Conservation (phyloP, 2,797 vertebrate genomes). For the Clarias laeviceps region DNA sequence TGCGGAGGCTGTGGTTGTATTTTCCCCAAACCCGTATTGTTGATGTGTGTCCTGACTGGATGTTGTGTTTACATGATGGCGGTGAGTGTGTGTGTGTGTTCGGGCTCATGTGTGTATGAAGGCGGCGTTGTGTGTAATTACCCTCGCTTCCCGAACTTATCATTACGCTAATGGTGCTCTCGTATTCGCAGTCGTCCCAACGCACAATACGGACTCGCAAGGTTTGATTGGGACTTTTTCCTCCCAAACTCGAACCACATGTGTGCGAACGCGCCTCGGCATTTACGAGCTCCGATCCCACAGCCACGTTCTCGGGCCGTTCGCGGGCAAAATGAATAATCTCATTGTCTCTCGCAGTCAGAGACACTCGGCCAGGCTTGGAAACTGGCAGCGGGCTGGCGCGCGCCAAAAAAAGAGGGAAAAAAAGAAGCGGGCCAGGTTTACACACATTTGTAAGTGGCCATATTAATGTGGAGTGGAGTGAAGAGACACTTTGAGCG, state of each 20-base stretch:
- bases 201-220: slow-evolving; percentile 72
- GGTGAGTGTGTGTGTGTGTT: slow-evolving; percentile 12
- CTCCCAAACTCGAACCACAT: slow-evolving; percentile 79
- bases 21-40: slow-evolving; percentile 19
- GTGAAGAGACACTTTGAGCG: neutral
- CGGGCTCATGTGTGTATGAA: slow-evolving; percentile 36
- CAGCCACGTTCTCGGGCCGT: slow-evolving; percentile 67
- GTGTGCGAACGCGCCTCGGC: slow-evolving; percentile 68
- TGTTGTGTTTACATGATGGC: slow-evolving; percentile 52
- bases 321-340: slow-evolving; percentile 72
- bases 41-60: slow-evolving; percentile 28
- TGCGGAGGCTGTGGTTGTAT: slow-evolving; percentile 19
- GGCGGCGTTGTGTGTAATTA: slow-evolving; percentile 71
- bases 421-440: neutral
- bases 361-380: slow-evolving; percentile 50
- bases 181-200: slow-evolving; percentile 77
- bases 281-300: slow-evolving; percentile 71
- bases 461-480: neutral
- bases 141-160: slow-evolving; percentile 71
- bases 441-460: neutral
- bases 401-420: neutral
- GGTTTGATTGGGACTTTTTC: slow-evolving; percentile 79
- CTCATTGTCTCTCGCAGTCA: slow-evolving; percentile 74
- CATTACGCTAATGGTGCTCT: slow-evolving; percentile 76
- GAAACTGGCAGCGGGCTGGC: slow-evolving; percentile 20